Percentiles rank a stretch among this genome's conserved stretches.
These are phyloP conservation scores for Sesia bembeciformis DNA, from an alignment of 2,888 invertebrate genomes.

Conservation along the genomic window DNA sequence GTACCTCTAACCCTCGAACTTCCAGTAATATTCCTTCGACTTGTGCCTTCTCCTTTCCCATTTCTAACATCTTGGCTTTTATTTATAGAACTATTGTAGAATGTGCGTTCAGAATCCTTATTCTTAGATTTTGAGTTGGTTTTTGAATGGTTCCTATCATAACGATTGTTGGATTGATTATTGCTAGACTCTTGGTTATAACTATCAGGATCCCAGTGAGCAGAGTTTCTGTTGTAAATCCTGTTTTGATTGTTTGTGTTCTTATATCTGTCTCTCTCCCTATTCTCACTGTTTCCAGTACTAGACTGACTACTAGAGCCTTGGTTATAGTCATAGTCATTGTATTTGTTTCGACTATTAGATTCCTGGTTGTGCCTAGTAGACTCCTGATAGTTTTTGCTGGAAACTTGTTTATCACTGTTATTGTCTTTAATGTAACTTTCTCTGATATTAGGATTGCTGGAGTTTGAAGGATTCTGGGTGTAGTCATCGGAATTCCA, in stretches of 20 bases:
- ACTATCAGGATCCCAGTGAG: background rate
- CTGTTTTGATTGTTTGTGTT: conserved; percentile 9
- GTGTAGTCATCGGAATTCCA: background rate
- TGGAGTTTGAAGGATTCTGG: background rate
- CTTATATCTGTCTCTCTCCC: background rate
- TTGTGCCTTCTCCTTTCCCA: conserved; percentile 21
- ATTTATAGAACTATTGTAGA: conserved; percentile 52
- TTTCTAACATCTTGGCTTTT: conserved; percentile 51
- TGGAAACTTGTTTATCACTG: no score
- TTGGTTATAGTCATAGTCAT: conserved; percentile 15
- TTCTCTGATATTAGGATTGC: background rate
- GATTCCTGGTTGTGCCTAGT: conserved; percentile 14
- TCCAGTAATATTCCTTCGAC: conserved; percentile 43
- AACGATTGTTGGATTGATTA: conserved; percentile 9
- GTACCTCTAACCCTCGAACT: conserved; percentile 39
- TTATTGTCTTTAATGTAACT: no score
- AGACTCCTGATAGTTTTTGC: background rate
- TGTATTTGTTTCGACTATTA: conserved; percentile 13
- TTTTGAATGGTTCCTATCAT: conserved; percentile 40
- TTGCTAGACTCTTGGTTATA: background rate
- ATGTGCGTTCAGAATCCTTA: conserved; percentile 49
- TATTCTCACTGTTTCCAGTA: background rate
- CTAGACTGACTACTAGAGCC: conserved; percentile 1
- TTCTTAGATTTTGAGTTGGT: conserved; percentile 38
- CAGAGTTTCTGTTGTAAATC: conserved; percentile 2